Evolutionary conservation across 2,113 vertebrate genomes (phyloP), one percentile per base, ranked within the genome.

Genomic region (Anser cygnoides): DNA sequence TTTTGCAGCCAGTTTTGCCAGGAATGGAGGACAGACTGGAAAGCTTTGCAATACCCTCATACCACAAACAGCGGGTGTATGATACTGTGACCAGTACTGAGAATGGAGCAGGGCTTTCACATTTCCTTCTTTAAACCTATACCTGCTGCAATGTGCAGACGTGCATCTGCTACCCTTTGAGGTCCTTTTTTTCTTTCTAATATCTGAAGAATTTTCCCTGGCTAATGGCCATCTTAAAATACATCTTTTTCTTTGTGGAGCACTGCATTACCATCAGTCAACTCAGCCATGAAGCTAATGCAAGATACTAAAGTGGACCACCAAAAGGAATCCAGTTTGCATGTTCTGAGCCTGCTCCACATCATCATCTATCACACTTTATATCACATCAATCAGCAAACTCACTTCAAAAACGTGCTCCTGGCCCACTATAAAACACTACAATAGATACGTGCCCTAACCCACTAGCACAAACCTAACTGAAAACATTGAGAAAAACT

Each of bases 101-200:
- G 52, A 46, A 13, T 5, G n/a, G 35, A 54, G 26, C 35, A 54
- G 25, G 39, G 11, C 19, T 72, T 72, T 72, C 17, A 13, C 13
- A 54, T 72, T 31, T 31, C 50, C 68, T 39, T 49, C 33, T 75
- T 93, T 50, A 28, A 76, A 10, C n/a, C 71, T 20, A 21, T 50
- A 57, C 9, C 20, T 71, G 19, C 61, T 74, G 33, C 8, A 33
- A 15, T 35, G 5, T 39, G 46, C 14, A 72, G 35, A 43, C 11
- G 59, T 5, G 3, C 59, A 75, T 37, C 43, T 71, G 11, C 12
- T 72, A 23, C 10, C 8, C 6, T 57, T 8, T 0, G 0, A 62
- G 33, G 46, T 62, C 11, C 10, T 11, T 65, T 63, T 67, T 71
- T 18, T 10, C 37, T 41, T 4, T 20, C 13, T 52, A 59, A 70